phyloP scores from a whole-genome alignment of 2,113 vertebrate genomes.

The Sander vitreus region DNA sequence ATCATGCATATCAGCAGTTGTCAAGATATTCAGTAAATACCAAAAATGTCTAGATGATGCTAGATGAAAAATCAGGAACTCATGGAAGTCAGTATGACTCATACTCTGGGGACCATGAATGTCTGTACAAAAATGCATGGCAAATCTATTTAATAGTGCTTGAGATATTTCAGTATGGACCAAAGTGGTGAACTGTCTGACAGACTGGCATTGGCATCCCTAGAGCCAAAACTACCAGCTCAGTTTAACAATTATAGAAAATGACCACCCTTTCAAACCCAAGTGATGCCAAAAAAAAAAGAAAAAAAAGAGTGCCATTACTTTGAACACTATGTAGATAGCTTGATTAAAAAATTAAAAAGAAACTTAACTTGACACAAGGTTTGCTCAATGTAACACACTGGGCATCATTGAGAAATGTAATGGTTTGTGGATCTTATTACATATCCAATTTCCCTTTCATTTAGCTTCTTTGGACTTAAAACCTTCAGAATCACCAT shows the following conservation, averaged over 20 bases:
- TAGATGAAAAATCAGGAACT: no score
- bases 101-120: no score
- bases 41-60: not conserved
- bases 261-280: not conserved
- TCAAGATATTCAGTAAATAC: not conserved
- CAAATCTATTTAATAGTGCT: no score
- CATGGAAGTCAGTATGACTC: no score
- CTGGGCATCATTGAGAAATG: not conserved
- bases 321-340: no score
- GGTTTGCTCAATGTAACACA: conserved; percentile 3
- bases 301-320: not conserved
- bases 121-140: no score
- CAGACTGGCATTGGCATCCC: not conserved
- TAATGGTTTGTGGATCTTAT: conserved; percentile 18
- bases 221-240: not conserved
- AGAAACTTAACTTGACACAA: conserved; percentile 6
- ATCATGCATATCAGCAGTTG: not conserved
- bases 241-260: conserved; percentile 8
- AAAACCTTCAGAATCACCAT: conserved; percentile 11
- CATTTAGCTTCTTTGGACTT: conserved; percentile 24
- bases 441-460: conserved; percentile 21
- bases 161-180: no score
- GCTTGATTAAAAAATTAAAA: not conserved
- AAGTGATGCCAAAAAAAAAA: conserved; percentile 6
- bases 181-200: no score